Evolutionary conservation across 2,888 invertebrate genomes (phyloP), one percentile per base, ranked within the genome.

Genomic region (Ypsolopha scabrella): DNA sequence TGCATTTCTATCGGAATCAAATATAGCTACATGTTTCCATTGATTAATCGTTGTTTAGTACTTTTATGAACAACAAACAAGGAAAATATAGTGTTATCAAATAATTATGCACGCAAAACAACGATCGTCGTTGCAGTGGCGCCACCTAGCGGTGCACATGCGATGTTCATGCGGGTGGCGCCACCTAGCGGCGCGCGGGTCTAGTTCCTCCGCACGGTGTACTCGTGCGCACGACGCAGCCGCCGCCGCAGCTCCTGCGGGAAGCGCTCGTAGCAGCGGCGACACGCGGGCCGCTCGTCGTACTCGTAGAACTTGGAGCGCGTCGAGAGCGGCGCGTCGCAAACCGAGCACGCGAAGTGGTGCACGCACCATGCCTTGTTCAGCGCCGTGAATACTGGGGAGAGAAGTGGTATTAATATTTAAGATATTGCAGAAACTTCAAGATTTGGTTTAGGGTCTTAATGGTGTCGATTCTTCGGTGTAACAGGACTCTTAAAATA

Each of bases 291-390:
- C 69, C 97, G 96, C 83, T 98, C 91, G 85, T 99, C 99, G 78
- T 97, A 96, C 83, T 99, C 99, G 80, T 97, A 99, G 87, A 99
- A 99, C 83, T 99, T 99, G 43, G 97, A 95, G 85, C 97, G 97
- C 61, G 97, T 96, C 70, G 94, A 96, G 89, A 97, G 93, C 67
- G 98, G 94, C 66, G 94, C 93, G 81, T 99, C 99, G 83, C 99
- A 99, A 58, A 98, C 91, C 4, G 97, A 93, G 80, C 99, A 99
- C 50, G 98, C 95, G 80, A 99, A 99, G 83, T 99, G 99, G 75
- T 98, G 95, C 51, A 97, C 96, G 80, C 99, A 99, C 99, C 99
- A 99, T 45, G 98, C 97, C 86, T 99, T 99, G 86, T 99, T 98
- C 72, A 99, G 87, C 41, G 99, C 98, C 57, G 97, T 97, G 81